Conservation (phyloP, 2,797 vertebrate species). For the Microcaecilia unicolor region DNA sequence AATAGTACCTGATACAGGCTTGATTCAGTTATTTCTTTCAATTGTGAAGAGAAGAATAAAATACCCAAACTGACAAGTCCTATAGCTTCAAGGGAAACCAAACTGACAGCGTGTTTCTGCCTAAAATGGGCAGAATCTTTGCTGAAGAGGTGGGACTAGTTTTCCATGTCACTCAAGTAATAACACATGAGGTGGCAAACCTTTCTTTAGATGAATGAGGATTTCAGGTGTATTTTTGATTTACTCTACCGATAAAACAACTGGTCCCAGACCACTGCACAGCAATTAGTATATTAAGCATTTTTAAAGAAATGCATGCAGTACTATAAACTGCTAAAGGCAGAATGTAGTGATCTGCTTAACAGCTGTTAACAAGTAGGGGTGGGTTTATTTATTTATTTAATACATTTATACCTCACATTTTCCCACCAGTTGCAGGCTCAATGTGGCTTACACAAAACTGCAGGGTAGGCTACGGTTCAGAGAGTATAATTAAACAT, state of each 20-base stretch:
- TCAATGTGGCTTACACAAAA: too few relatives aligned
- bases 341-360: background rate
- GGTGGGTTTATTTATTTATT: too few relatives aligned
- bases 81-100: background rate
- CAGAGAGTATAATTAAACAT: too few relatives aligned
- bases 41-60: background rate
- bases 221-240: background rate
- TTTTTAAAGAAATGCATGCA: background rate
- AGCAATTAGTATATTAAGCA: background rate
- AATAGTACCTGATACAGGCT: background rate
- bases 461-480: too few relatives aligned
- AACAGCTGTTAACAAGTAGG: too few relatives aligned
- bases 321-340: too few relatives aligned
- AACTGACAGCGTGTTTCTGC: too few relatives aligned
- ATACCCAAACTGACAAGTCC: background rate
- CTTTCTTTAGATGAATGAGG: background rate
- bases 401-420: too few relatives aligned
- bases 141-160: background rate
- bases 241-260: background rate
- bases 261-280: background rate
- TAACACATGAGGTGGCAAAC: too few relatives aligned
- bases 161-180: background rate
- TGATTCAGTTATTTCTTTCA: conserved; percentile 4
- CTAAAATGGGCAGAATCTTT: background rate
- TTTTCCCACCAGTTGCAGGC: too few relatives aligned